Evolutionary conservation across 1,140 invertebrate species (phyloP), one percentile per base, ranked within the genome.

Genomic region (Lordiphosa stackelbergi): DNA sequence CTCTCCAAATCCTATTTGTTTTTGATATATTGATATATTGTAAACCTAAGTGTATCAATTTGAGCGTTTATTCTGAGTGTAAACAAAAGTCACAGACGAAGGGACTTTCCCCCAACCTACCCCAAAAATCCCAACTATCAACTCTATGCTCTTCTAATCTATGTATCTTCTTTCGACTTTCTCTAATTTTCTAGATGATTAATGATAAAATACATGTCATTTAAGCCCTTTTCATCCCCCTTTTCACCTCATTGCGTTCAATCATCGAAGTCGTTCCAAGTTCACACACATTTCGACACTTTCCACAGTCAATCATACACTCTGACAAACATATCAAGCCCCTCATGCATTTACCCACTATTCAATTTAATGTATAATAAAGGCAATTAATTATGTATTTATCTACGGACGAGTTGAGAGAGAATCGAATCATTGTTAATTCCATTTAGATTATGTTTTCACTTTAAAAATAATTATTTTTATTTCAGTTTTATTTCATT

Each of bases 101-200:
- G 19, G 22, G 22, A 22, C n/a, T 11, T 31, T 6, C 19, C 43
- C 34, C 19, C 38, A 46, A 11, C 57, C 36, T 19, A 9, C 28
- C 11, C 34, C 40, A 42, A 62, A 13, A 34, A 19, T 54, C 66
- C 38, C 59, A 66, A 64, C 73, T 83, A 42, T 83, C 73, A 53
- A 65, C 36, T 85, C 64, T 83, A 65, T 77, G 69, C 75, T 81
- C 73, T 77, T 85, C 83, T 85, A 85, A 85, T 85, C 83, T 85
- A 62, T 68, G 65, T 79, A 73, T 85, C 64, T 70, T 85, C 73
- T 85, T 75, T 85, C 62, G 61, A 77, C 71, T 75, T 54, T 79
- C 79, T 85, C 83, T 84, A 61, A 85, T 85, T 85, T 79, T 85
- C 77, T 85, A 85, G 83, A 85, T 81, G 83, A 85, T 78, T 86